Evolutionary conservation across 1,140 invertebrate genomes (phyloP), one percentile per base, ranked within the genome.

Genomic region (Eciton burchellii): DNA sequence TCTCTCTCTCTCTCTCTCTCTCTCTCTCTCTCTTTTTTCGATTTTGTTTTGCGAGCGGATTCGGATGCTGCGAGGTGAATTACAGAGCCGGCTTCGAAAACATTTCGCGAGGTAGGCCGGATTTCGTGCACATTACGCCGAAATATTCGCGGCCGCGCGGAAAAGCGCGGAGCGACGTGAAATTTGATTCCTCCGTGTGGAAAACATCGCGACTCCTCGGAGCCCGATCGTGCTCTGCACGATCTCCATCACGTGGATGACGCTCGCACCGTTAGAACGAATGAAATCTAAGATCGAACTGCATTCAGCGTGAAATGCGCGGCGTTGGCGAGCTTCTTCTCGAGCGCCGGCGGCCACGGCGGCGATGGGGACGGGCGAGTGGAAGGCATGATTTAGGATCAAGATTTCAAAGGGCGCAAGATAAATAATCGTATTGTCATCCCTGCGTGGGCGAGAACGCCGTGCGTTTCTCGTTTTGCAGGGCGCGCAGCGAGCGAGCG

Each of bases 351-450:
- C 47, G 35, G 35, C 5, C 29, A 19, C 59, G 29, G 29, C n/a
- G 14, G 19, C 11, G 43, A 16, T 0, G 0, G 11, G 21, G 16
- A 24, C 19, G 16, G 29, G 24, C 4, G 12, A 16, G 11, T 14
- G 16, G 14, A 11, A 21, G 11, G 74, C 62, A 16, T 62, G 63
- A 70, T 79, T 70, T 68, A 79, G 74, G 63, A 70, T 79, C 74
- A 79, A 79, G 49, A 70, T 79, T 70, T 70, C 74, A 70, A 79
- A 79, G 24, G 49, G 6, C 24, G 47, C 47, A 77, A 68, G 74
- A 79, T 79, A 79, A 79, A 79, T 79, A 79, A 79, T 79, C 74
- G 63, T 70, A 79, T 79, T 79, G 74, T 79, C 74, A 79, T 79
- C 35, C 52, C 16, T 56, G 63, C n/a, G 63, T 16, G 63, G 49